Percentiles rank a stretch among this genome's conserved stretches.
Evolutionary conservation across 2,113 vertebrate species (phyloP).

Genomic region (Laterallus jamaicensis): DNA sequence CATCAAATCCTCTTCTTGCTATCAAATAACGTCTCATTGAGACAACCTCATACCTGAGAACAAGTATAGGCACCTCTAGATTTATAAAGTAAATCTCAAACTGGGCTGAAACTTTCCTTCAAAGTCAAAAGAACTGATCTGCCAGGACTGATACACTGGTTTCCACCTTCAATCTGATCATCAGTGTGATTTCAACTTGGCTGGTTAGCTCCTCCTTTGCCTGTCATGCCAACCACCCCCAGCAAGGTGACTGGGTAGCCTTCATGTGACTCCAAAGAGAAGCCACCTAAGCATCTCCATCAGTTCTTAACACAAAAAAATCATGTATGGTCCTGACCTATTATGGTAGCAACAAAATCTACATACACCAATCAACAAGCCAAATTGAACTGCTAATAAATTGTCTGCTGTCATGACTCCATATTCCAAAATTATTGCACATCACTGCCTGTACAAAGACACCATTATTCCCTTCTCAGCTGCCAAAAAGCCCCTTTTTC

Average conservation of each 20-base stretch:
- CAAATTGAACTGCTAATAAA: background rate
- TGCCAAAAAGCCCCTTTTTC: background rate
- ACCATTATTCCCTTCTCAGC: background rate
- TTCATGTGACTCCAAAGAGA: background rate
- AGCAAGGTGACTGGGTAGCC: background rate
- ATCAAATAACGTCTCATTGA: accelerated
- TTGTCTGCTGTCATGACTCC: background rate
- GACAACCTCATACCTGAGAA: background rate
- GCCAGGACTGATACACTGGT: background rate
- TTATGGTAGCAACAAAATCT: background rate
- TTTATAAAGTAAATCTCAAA: background rate
- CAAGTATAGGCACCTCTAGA: background rate
- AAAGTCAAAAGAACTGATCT: background rate
- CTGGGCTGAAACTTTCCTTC: background rate
- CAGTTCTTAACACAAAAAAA: background rate
- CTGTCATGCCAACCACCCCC: background rate
- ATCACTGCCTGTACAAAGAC: background rate
- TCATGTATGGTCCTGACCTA: accelerated
- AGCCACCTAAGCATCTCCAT: background rate
- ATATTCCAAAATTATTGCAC: background rate
- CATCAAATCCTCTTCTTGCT: background rate
- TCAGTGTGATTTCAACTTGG: background rate
- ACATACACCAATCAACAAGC: background rate
- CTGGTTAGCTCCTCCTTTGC: background rate
- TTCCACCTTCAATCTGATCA: background rate